Percentiles rank a stretch among this genome's conserved stretches.
Conservation (phyloP, 2,888 invertebrate genomes). For the Neelides folsomi region DNA sequence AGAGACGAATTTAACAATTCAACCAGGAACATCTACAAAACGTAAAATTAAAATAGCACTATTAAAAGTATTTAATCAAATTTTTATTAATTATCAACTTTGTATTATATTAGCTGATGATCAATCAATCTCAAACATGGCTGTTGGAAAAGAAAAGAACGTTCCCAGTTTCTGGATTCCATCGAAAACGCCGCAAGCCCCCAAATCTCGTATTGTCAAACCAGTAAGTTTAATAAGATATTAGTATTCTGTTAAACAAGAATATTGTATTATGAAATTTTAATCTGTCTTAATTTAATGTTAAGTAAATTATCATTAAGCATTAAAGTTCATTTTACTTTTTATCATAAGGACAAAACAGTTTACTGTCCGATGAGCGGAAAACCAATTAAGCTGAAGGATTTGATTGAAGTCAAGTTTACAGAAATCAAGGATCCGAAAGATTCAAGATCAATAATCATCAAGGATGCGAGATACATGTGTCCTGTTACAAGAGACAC, state of each 20-base stretch:
- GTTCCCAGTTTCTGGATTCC: slow-evolving; percentile 96
- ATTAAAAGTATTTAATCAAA: not conserved
- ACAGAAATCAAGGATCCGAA: slow-evolving; percentile 66
- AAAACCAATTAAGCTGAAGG: slow-evolving; percentile 74
- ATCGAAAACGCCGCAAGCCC: slow-evolving; percentile 76
- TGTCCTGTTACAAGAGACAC: slow-evolving; percentile 96
- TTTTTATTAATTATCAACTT: slow-evolving; percentile 1
- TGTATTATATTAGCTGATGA: slow-evolving; percentile 7
- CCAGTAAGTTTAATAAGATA: slow-evolving; percentile 46
- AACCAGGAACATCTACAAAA: slow-evolving; percentile 17
- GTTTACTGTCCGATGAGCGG: slow-evolving; percentile 74
- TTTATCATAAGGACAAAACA: slow-evolving; percentile 46
- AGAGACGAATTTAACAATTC: slow-evolving; percentile 45
- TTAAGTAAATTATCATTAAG: not conserved
- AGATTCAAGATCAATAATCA: slow-evolving; percentile 70
- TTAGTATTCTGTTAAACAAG: not conserved
- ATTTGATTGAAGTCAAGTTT: slow-evolving; percentile 84
- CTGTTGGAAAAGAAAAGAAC: slow-evolving; percentile 59
- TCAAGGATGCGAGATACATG: slow-evolving; percentile 85
- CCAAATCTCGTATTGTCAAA: slow-evolving; percentile 54
- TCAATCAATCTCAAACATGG: slow-evolving; percentile 63
- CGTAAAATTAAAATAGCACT: slow-evolving; percentile 8
- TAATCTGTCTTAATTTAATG: no score
- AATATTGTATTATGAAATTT: no score
- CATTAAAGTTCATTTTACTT: slow-evolving; percentile 2